phyloP scores from a whole-genome alignment of 2,888 invertebrate genomes.

The Dysmachus trigonus region DNA sequence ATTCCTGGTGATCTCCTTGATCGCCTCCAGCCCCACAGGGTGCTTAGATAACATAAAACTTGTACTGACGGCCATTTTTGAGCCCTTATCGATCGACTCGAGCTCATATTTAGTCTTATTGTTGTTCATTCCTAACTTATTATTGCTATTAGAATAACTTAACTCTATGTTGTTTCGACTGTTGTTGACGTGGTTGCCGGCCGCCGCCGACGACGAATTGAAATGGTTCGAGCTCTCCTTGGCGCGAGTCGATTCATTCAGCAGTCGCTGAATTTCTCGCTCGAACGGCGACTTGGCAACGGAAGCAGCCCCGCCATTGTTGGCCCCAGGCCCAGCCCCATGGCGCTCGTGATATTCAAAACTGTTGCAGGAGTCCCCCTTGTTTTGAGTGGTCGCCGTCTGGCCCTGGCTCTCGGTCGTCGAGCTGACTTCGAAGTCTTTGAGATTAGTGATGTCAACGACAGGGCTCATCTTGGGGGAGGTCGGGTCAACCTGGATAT shows the following conservation, averaged over 20 bases:
- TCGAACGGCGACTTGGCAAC: slow-evolving; percentile 75
- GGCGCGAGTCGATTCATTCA: slow-evolving; percentile 69
- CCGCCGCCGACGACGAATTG: slow-evolving; percentile 31
- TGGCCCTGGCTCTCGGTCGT: slow-evolving; percentile 66
- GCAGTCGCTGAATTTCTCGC: slow-evolving; percentile 79
- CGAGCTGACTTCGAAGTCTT: slow-evolving; percentile 64
- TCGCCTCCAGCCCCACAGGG: slow-evolving; percentile 80
- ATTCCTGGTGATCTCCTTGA: slow-evolving; percentile 77
- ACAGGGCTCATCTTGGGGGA: slow-evolving; percentile 57
- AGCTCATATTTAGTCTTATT: slow-evolving; percentile 58
- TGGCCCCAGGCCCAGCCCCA: slow-evolving; percentile 49
- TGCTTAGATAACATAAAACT: slow-evolving; percentile 66
- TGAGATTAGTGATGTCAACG: slow-evolving; percentile 60
- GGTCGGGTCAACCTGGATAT: slow-evolving; percentile 68
- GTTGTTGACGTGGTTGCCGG: slow-evolving; percentile 50
- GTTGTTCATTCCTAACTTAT: slow-evolving; percentile 60
- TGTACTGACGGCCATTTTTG: slow-evolving; percentile 61
- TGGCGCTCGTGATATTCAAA: slow-evolving; percentile 70
- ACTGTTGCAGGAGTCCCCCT: slow-evolving; percentile 72
- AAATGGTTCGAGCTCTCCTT: slow-evolving; percentile 51
- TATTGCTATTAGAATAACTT: slow-evolving; percentile 61
- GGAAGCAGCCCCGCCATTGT: slow-evolving; percentile 56
- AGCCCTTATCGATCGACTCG: slow-evolving; percentile 53
- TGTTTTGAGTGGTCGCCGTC: slow-evolving; percentile 70
- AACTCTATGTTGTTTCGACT: slow-evolving; percentile 60